Evolutionary conservation across 2,113 vertebrate species (phyloP), one percentile per base, ranked within the genome.

Genomic region (Tylochromis polylepis): DNA sequence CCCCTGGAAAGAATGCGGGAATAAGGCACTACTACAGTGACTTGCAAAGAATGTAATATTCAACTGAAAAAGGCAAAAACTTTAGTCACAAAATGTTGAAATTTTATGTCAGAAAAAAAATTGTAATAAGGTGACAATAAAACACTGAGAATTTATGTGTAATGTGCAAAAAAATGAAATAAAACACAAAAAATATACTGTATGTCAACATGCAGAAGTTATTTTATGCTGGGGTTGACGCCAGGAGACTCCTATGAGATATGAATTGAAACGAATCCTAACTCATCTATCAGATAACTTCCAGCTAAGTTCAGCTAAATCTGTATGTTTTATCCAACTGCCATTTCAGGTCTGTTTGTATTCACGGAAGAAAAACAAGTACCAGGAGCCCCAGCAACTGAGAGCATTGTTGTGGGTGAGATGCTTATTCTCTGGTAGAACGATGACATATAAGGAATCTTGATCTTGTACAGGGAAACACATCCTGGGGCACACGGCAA

Each of bases 401-500:
- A 79, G 46, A 78, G 49, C 79, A 82, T 82, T 88, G 87, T 89
- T 88, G 87, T 87, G 87, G 87, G 34, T 87, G 85, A 79, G 81
- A 59, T 34, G 60, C 49, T 81, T 89, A 85, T 94, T 94, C 87
- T 93, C 88, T 62, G 9, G 38, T 43, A 59, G 87, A 93, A 92
- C 83, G 89, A 93, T 75, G 70, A 88, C 85, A 89, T 91, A 93
- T 94, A 91, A 86, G 90, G 89, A 94, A 91, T 93, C 85, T 80
- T 92, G 87, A 90, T 75, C 85, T 86, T 93, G 75, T 93, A 81
- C 78, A 78, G 92, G 82, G 89, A 58, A 92, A 94, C 81, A 91
- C 92, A 88, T 91, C 88, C 86, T 70, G 90, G 88, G 90, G 88
- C 81, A 86, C 9, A n/a, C 59, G 72, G 81, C 86, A 62, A 81